Evolutionary conservation across 1,140 invertebrate species (phyloP).

Genomic region (Pinna nobilis): DNA sequence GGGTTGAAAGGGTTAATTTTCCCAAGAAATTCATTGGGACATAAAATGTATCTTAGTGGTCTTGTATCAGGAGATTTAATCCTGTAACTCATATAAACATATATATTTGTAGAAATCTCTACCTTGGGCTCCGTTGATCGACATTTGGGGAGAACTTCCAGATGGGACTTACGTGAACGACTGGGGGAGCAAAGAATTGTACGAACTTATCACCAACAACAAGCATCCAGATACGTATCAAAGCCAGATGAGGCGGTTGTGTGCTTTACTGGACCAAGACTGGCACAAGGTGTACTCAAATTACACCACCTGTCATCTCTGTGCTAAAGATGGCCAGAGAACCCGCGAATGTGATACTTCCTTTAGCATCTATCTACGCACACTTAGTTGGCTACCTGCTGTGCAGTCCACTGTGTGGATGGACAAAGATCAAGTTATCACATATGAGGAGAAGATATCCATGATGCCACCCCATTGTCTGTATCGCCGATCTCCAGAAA

Average conservation of each 20-base stretch:
- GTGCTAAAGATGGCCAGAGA: conserved; percentile 19
- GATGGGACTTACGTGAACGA: conserved; percentile 53
- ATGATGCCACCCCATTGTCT: conserved; percentile 49
- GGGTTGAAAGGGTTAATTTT: too few species aligned
- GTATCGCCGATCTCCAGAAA: conserved; percentile 41
- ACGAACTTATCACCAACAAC: conserved; percentile 49
- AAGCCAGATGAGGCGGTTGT: conserved; percentile 58
- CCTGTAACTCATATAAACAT: neutral
- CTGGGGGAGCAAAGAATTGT: conserved; percentile 55
- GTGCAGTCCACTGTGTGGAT: conserved; percentile 21
- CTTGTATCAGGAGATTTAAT: neutral
- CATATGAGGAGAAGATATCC: conserved; percentile 13
- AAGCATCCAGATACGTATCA: conserved; percentile 17
- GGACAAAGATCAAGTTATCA: conserved; percentile 6
- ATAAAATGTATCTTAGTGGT: neutral
- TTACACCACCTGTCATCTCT: conserved; percentile 42
- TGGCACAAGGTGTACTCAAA: conserved; percentile 53
- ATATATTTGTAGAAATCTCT: conserved; percentile 44
- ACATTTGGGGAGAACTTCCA: conserved; percentile 36
- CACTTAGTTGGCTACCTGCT: conserved; percentile 61
- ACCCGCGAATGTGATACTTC: conserved; percentile 46
- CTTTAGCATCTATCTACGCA: conserved; percentile 53
- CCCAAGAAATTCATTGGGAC: too few species aligned
- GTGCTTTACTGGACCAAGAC: conserved; percentile 50
- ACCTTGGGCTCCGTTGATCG: conserved; percentile 49